Conservation (phyloP, 1,140 invertebrate genomes). For the Druon quercuslanigerum region DNA sequence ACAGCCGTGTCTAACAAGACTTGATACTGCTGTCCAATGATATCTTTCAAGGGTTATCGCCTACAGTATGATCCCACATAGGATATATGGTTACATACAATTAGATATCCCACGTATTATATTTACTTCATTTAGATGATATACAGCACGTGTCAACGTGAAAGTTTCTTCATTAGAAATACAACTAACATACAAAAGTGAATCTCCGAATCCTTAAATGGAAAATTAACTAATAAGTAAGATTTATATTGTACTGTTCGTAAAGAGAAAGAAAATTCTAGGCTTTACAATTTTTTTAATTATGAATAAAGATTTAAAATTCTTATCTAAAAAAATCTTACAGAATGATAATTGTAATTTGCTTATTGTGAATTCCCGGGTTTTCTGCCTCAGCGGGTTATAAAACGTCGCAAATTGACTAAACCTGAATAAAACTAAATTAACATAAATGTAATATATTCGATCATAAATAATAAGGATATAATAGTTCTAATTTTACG, state of each 20-base stretch:
- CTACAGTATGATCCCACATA: constrained; percentile 59
- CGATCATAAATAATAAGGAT: too few relatives aligned
- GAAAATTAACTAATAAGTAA: neutral
- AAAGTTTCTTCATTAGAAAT: neutral
- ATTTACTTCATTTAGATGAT: neutral
- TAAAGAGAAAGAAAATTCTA: too few relatives aligned
- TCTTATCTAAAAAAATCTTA: too few relatives aligned
- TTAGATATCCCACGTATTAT: constrained; percentile 11
- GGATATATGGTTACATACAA: constrained; percentile 13
- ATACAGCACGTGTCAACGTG: constrained; percentile 12
- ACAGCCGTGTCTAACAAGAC: constrained; percentile 65
- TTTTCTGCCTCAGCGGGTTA: too few relatives aligned
- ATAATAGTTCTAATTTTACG: too few relatives aligned
- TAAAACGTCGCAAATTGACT: too few relatives aligned
- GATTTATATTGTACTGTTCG: neutral
- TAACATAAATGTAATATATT: too few relatives aligned
- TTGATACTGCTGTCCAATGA: constrained; percentile 65
- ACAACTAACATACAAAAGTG: neutral
- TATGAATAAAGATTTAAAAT: too few relatives aligned
- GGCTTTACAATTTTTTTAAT: too few relatives aligned
- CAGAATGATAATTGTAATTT: too few relatives aligned
- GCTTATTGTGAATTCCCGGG: too few relatives aligned
- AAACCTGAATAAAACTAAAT: too few relatives aligned
- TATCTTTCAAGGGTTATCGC: constrained; percentile 59
- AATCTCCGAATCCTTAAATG: neutral